These are phyloP conservation scores for Aphaenogaster ashmeadi DNA, from an alignment of 1,140 invertebrate genomes.

Conservation along the genomic window DNA sequence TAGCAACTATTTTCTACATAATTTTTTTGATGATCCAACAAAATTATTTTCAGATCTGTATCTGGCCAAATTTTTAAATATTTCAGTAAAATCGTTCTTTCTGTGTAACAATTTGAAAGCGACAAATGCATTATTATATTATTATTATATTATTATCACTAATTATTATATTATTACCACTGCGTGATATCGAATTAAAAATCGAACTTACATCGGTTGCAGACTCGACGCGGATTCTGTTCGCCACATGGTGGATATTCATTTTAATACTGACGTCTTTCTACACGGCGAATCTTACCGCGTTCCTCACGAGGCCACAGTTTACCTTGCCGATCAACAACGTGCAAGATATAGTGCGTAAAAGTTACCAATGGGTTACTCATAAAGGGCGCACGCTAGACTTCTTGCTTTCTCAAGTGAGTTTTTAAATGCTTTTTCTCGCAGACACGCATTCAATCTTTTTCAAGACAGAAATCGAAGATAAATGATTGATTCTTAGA, in stretches of 20 bases:
- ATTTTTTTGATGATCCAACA: too few species aligned
- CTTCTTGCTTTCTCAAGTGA: constrained; percentile 89
- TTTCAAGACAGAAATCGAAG: not conserved
- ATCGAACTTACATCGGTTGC: constrained; percentile 62
- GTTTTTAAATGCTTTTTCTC: constrained; percentile 50
- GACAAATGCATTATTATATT: not conserved
- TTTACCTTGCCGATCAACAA: constrained; percentile 93
- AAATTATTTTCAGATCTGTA: too few species aligned
- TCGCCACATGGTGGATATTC: constrained; percentile 97
- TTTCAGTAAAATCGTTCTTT: not conserved
- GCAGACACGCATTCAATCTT: not conserved
- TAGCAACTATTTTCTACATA: too few species aligned
- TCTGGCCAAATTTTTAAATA: too few species aligned
- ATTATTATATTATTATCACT: not conserved
- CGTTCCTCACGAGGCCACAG: constrained; percentile 94
- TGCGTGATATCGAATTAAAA: not conserved
- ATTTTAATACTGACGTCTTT: constrained; percentile 96
- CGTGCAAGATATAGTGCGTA: constrained; percentile 90
- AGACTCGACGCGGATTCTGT: constrained; percentile 94
- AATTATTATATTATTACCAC: not conserved
- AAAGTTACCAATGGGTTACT: constrained; percentile 91
- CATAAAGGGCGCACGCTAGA: constrained; percentile 90
- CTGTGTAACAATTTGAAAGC: not conserved
- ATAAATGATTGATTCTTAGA: not conserved
- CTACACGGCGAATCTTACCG: constrained; percentile 96